These are phyloP conservation scores for Rhingia rostrata DNA, from an alignment of 2,888 invertebrate species.

Conservation along the genomic window DNA sequence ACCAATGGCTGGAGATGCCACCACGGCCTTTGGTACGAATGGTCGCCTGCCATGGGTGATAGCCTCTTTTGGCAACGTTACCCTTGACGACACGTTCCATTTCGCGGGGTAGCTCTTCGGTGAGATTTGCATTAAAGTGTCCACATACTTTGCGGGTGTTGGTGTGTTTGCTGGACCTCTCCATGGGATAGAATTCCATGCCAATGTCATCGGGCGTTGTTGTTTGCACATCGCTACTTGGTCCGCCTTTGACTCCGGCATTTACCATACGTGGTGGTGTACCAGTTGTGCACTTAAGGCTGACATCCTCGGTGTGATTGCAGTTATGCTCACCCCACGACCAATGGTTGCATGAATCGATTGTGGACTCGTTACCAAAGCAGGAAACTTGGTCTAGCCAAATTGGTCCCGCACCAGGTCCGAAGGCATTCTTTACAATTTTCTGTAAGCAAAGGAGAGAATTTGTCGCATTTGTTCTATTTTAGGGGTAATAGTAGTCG, in stretches of 20 bases:
- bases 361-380: conserved; percentile 86
- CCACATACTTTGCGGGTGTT: conserved; percentile 84
- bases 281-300: conserved; percentile 83
- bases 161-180: conserved; percentile 81
- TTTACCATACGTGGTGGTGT: conserved; percentile 74
- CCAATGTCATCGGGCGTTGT: conserved; percentile 78
- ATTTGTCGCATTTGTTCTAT: background rate
- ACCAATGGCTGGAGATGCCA: conserved; percentile 87
- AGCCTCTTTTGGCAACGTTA: conserved; percentile 85
- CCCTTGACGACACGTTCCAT: conserved; percentile 86
- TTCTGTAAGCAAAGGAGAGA: conserved; percentile 74
- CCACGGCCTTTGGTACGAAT: conserved; percentile 85
- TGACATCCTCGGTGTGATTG: conserved; percentile 89
- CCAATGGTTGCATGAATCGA: conserved; percentile 87
- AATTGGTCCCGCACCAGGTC: conserved; percentile 85
- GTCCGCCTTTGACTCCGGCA: conserved; percentile 19
- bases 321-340: conserved; percentile 89
- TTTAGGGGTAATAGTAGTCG: background rate
- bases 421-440: conserved; percentile 80
- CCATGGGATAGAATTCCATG: conserved; percentile 76
- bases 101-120: conserved; percentile 83
- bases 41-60: conserved; percentile 91
- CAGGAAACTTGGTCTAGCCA: conserved; percentile 89
- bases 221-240: conserved; percentile 71
- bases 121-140: conserved; percentile 80